These are phyloP conservation scores for Phataginus tetradactyla DNA, from an alignment of 2,797 vertebrate species.

Conservation along the genomic window DNA sequence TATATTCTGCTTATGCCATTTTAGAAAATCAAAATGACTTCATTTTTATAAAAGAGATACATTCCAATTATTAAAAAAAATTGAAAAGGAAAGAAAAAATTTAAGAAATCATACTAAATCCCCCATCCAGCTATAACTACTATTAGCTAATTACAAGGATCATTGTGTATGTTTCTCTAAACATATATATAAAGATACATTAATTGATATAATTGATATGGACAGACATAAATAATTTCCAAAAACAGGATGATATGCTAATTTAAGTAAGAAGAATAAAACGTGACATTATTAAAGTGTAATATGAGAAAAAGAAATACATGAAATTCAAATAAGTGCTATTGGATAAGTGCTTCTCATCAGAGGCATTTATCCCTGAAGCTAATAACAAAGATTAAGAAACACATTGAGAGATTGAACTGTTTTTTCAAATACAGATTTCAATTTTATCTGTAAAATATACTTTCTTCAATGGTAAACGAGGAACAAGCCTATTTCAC, in stretches of 20 bases:
- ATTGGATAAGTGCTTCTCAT: background rate
- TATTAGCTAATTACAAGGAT: background rate
- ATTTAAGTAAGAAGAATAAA: constrained; percentile 14
- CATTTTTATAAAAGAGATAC: background rate
- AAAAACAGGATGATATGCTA: background rate
- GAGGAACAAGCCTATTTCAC: background rate
- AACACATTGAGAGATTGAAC: background rate
- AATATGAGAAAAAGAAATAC: background rate
- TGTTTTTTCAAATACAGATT: background rate
- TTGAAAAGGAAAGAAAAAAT: background rate
- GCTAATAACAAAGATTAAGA: constrained; percentile 8
- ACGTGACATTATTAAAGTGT: background rate
- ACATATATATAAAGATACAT: background rate
- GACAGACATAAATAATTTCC: background rate
- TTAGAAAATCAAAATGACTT: constrained; percentile 42
- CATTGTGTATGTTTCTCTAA: background rate
- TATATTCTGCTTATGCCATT: background rate
- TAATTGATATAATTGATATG: background rate
- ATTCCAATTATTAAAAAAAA: background rate
- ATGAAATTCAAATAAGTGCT: background rate
- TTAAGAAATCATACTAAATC: background rate
- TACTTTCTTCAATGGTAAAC: background rate
- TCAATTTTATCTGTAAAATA: background rate
- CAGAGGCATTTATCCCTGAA: background rate
- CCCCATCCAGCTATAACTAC: background rate